These are phyloP conservation scores for Oxygymnocypris stewartii DNA, from an alignment of 2,113 vertebrate genomes.

Conservation along the genomic window DNA sequence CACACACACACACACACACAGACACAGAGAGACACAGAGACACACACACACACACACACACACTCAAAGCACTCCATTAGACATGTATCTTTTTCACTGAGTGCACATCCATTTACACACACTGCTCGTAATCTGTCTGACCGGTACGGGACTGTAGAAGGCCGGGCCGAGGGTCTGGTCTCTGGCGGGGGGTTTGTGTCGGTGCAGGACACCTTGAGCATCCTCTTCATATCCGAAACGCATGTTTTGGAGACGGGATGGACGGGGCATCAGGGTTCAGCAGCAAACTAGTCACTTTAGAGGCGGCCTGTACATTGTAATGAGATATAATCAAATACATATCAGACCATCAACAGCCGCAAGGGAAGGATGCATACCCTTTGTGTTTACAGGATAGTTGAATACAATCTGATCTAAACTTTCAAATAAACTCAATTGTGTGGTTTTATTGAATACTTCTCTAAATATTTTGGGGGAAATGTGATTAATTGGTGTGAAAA, in stretches of 20 bases:
- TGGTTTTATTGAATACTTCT: neutral
- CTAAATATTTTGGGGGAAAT: neutral
- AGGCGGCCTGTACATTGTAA: neutral
- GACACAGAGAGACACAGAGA: neutral
- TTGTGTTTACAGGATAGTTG: neutral
- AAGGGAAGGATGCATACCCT: neutral
- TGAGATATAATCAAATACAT: neutral
- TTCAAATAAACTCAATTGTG: neutral
- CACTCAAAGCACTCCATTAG: conserved; percentile 49
- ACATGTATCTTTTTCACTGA: conserved; percentile 28
- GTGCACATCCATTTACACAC: neutral
- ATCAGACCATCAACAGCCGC: neutral
- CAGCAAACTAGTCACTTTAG: conserved; percentile 55
- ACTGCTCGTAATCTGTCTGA: conserved; percentile 58
- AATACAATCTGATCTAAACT: neutral
- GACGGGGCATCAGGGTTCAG: conserved; percentile 71
- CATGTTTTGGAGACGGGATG: conserved; percentile 75
- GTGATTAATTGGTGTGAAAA: neutral
- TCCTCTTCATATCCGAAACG: conserved; percentile 78
- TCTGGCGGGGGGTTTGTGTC: conserved; percentile 64
- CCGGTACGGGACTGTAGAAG: conserved; percentile 71
- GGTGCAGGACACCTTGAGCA: conserved; percentile 67
- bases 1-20: too few species aligned
- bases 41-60: conserved; percentile 27
- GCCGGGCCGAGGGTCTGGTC: conserved; percentile 78